Conservation (phyloP, 2,113 vertebrate genomes). For the Colistium nudipinnis region DNA sequence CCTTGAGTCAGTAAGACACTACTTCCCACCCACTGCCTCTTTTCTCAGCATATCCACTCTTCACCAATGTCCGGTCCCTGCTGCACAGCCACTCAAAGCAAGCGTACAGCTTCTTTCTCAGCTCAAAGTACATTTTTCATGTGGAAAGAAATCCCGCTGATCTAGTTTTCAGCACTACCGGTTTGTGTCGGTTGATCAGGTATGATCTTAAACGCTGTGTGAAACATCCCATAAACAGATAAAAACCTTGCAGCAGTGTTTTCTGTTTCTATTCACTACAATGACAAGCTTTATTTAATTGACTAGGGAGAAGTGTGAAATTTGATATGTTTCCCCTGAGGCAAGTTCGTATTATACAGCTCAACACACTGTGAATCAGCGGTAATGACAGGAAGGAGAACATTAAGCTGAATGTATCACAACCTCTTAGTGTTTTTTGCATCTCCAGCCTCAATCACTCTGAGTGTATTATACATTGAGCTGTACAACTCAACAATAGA, state of each 20-base stretch:
- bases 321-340: no score
- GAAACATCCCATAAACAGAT: not conserved
- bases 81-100: not conserved
- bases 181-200: not conserved
- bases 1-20: conserved; percentile 30
- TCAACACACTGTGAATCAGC: no score
- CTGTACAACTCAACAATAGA: no score
- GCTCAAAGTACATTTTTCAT: not conserved
- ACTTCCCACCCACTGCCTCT: not conserved
- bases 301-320: no score
- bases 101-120: no score
- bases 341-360: no score
- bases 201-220: no score
- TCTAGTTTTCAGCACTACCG: conserved; percentile 21
- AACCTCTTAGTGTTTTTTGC: no score
- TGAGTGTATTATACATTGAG: no score
- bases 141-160: conserved; percentile 18
- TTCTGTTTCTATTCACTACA: not conserved
- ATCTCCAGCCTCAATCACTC: no score
- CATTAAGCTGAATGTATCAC: no score
- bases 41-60: not conserved
- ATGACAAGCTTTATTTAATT: not conserved
- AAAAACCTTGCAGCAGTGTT: not conserved
- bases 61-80: not conserved
- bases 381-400: no score